Conservation (phyloP, 1,140 invertebrate genomes). For the Nasonia longicornis region DNA sequence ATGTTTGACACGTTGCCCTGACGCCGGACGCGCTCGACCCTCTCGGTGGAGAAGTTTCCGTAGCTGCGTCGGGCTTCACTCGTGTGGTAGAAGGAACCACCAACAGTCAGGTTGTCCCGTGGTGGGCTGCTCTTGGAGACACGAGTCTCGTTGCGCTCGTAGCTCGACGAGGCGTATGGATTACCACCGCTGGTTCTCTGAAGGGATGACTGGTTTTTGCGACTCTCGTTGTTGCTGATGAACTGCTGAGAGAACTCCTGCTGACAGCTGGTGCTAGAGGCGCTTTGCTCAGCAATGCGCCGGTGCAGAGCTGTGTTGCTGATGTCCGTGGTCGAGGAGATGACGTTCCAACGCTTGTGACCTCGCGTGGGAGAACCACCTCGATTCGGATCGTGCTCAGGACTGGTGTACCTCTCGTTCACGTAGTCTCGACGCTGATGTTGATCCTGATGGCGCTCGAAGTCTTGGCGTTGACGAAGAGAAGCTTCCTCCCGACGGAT, state of each 20-base stretch:
- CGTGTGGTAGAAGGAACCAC: constrained; percentile 73
- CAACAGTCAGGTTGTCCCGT: constrained; percentile 75
- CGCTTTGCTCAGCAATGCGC: constrained; percentile 61
- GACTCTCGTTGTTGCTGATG: constrained; percentile 76
- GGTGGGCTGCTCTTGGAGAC: constrained; percentile 67
- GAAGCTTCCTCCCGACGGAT: constrained; percentile 31
- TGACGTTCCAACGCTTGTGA: constrained; percentile 79
- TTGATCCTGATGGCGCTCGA: constrained; percentile 49
- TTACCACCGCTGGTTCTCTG: constrained; percentile 66
- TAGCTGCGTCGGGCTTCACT: constrained; percentile 34
- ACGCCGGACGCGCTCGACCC: constrained; percentile 69
- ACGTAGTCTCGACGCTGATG: constrained; percentile 57
- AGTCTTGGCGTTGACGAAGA: constrained; percentile 40
- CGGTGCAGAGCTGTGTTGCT: constrained; percentile 82
- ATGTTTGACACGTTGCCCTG: constrained; percentile 80
- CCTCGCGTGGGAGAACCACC: constrained; percentile 57
- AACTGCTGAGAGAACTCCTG: constrained; percentile 63
- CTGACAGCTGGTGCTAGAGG: background rate
- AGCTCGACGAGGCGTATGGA: constrained; percentile 68
- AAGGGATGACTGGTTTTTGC: constrained; percentile 61
- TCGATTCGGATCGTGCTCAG: constrained; percentile 37
- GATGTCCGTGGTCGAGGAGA: constrained; percentile 77
- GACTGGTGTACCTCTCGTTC: constrained; percentile 52
- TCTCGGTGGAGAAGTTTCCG: constrained; percentile 13
- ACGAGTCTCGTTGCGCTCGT: constrained; percentile 64